Evolutionary conservation across 1,140 invertebrate species (phyloP), one percentile per base, ranked within the genome.

Genomic region (Aphidius gifuensis): DNA sequence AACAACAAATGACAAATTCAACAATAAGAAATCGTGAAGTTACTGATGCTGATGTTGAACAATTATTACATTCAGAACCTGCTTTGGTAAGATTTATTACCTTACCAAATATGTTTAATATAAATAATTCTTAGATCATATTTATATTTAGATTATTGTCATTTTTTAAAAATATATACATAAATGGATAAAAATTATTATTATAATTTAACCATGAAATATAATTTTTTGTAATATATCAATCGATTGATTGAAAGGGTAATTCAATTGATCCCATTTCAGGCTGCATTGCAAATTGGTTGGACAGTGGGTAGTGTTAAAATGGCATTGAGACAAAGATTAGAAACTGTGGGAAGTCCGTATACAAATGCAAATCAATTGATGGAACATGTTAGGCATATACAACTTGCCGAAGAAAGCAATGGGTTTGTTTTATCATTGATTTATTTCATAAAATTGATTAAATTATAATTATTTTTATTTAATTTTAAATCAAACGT

Each of bases 271-370:
- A 47, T 64, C 49, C 39, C 66, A 58, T 53, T 66, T 63, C 50
- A 84, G 83, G 81, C 84, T n/a, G 89, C 89, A 6, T 70, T 91
- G 49, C 82, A 85, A 61, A 84, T 90, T 64, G 89, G 89, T 2
- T 78, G 92, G 23, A 86, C 89, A 68, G 82, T 85, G 1, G 86
- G 85, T n/a, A 76, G 86, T 54, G 84, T 92, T 4, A 85, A 87
- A 65, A 80, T 81, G 63, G 87, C 87, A 1, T 78, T 91, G 5
- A 80, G 82, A 47, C 76, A 82, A 50, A 81, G 85, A 70, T 68
- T 89, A 53, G 82, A 84, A 45, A 69, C 81, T 60, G 84, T 83
- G 38, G 86, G 87, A 21, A 62, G 74, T 55, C 83, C 82, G 5
- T 91, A 87, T 72, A 76, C 76, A 9, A 83, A 84, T 39, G 78